phyloP scores from a whole-genome alignment of 2,888 invertebrate species.

The Odontothrips loti region DNA sequence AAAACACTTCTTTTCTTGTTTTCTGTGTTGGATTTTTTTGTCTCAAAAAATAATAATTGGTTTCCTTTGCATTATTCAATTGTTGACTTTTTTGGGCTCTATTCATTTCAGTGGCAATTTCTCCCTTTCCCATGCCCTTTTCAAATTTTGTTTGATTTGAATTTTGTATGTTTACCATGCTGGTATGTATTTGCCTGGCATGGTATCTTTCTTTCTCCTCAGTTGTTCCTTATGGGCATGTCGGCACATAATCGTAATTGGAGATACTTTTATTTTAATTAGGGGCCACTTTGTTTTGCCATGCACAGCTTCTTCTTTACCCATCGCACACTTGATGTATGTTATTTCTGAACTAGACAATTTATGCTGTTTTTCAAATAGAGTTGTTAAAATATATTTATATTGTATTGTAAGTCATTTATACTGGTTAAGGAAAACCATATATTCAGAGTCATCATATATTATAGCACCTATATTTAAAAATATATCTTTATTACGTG shows the following conservation, averaged over 20 bases:
- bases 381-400: conserved; percentile 22
- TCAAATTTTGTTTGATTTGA: no score
- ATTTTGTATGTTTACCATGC: no score
- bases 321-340: background rate
- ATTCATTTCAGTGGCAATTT: no score
- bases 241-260: background rate
- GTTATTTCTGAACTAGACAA: background rate
- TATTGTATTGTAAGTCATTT: conserved; percentile 3
- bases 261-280: background rate
- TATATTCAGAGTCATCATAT: conserved; percentile 11
- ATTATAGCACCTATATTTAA: conserved; percentile 1
- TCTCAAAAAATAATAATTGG: no score
- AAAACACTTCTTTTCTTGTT: no score
- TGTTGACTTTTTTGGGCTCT: no score
- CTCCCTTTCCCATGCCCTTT: no score
- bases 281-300: conserved; percentile 3
- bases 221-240: no score
- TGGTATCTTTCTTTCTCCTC: no score
- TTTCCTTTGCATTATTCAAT: no score
- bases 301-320: background rate
- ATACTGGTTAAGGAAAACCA: background rate
- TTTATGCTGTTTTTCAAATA: conserved; percentile 9
- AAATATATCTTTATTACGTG: background rate
- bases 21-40: no score
- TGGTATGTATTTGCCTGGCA: no score